Evolutionary conservation across 1,140 invertebrate genomes (phyloP).

Genomic region (Globodera ellingtonae): DNA sequence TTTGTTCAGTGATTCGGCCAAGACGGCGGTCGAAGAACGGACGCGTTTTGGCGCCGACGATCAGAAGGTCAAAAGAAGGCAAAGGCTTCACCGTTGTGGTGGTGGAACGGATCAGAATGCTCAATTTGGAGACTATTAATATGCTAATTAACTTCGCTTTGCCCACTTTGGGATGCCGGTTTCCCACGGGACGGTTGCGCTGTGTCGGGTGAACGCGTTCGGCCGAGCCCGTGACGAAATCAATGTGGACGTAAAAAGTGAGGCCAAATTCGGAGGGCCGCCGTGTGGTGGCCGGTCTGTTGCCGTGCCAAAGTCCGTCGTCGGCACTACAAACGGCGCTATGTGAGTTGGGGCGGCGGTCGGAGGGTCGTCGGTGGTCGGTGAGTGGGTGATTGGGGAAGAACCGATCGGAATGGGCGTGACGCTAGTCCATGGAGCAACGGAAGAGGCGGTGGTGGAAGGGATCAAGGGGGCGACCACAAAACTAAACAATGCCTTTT

Average conservation of each 20-base stretch:
- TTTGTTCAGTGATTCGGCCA: slow-evolving; percentile 52
- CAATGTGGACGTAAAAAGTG: slow-evolving; percentile 25
- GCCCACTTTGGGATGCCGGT: not conserved
- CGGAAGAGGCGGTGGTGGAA: slow-evolving; percentile 3
- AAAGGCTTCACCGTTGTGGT: slow-evolving; percentile 24
- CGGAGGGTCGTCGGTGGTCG: not conserved
- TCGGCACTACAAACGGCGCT: slow-evolving; percentile 5
- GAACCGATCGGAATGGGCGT: not conserved
- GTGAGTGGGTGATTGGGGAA: not conserved
- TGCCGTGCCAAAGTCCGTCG: slow-evolving; percentile 1
- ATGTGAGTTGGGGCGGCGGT: not conserved
- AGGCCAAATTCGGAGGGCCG: slow-evolving; percentile 10
- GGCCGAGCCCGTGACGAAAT: slow-evolving; percentile 2
- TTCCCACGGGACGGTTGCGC: slow-evolving; percentile 11
- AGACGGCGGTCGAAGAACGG: slow-evolving; percentile 57
- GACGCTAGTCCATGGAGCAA: not conserved
- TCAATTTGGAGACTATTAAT: slow-evolving; percentile 19
- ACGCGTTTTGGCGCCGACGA: slow-evolving; percentile 55
- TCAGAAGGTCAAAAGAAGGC: slow-evolving; percentile 55
- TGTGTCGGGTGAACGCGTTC: not conserved
- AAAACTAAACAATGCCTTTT: not conserved
- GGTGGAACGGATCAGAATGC: not conserved
- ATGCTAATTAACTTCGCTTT: not conserved
- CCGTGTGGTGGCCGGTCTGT: not conserved
- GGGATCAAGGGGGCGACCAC: slow-evolving; percentile 26